Conservation (phyloP, 2,888 invertebrate species). For the Phyllotreta striolata region DNA sequence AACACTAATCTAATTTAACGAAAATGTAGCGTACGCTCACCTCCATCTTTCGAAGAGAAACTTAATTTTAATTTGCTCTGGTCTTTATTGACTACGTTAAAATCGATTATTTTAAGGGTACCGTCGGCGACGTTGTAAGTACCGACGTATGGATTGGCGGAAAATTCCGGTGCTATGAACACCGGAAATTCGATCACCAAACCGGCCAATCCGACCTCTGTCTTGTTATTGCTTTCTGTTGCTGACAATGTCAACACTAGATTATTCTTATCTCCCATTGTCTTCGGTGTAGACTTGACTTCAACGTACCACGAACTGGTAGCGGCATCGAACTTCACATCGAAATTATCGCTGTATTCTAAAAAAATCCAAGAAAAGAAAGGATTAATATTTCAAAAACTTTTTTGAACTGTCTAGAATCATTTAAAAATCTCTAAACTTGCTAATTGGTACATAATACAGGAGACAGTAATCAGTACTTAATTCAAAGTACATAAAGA, state of each 20-base stretch:
- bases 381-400: neutral
- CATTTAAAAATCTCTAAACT: no score
- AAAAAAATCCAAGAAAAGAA: slow-evolving; percentile 26
- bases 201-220: slow-evolving; percentile 10
- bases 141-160: slow-evolving; percentile 16
- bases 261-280: slow-evolving; percentile 3
- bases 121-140: slow-evolving; percentile 2
- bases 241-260: slow-evolving; percentile 28
- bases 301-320: slow-evolving; percentile 28
- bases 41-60: slow-evolving; percentile 7
- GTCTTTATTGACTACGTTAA: slow-evolving; percentile 24
- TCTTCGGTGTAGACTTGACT: slow-evolving; percentile 16
- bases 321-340: slow-evolving; percentile 23
- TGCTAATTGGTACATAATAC: no score
- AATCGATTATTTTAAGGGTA: slow-evolving; percentile 9
- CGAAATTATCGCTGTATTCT: slow-evolving; percentile 36
- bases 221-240: slow-evolving; percentile 10
- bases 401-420: no score
- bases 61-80: neutral
- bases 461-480: no score
- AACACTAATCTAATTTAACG: neutral
- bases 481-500: no score
- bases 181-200: slow-evolving; percentile 19
- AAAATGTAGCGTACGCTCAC: slow-evolving; percentile 14
- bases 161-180: slow-evolving; percentile 17